Evolutionary conservation across 2,797 vertebrate species (phyloP), one percentile per base, ranked within the genome.

Genomic region (Chelon auratus): DNA sequence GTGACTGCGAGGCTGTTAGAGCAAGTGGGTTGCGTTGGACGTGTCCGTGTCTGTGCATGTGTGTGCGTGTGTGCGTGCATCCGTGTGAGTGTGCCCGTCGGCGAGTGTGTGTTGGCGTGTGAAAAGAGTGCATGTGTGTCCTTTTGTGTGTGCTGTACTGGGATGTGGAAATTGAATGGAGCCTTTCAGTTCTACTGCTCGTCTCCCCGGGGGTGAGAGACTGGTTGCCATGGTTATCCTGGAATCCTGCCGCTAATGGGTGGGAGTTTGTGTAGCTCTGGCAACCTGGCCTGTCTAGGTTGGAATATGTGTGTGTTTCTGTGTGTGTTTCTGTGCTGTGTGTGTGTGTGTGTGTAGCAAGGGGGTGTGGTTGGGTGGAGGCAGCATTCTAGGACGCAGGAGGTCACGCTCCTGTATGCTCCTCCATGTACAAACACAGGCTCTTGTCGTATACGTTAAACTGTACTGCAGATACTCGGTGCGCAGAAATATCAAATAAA

Each of bases 221-320:
- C 93, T 14, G 92, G 97, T 98, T 99, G 96, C 96, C 97, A 98
- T 98, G 97, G 97, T 96, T 97, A 97, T 97, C 90, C 91, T 94
- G 94, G 95, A 96, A 94, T 96, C 96, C 95, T 95, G 95, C 95
- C 94, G 95, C 94, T 95, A 96, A 95, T 95, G 90, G 96, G 95
- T 96, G 95, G 95, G 95, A 95, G 95, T 94, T 93, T 91, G 80
- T 95, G 95, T 95, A 95, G 95, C 80, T 78, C 88, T 91, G 93
- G 89, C 75, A 94, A 96, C 85, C 88, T 92, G 94, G 94, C 85
- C 91, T 94, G 82, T 93, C 95, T 94, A 93, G 93, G 94, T 89
- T 92, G 93, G 94, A 93, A 93, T 94, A 95, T 67, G 80, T 89
- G 89, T 89, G 90, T 68, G 72, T 70, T 24, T 73, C 68, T 68